A percentile compares a stretch with the other conserved stretches of the same genome.
Conservation (phyloP, 2,888 invertebrate species). For the Pollenia angustigena region DNA sequence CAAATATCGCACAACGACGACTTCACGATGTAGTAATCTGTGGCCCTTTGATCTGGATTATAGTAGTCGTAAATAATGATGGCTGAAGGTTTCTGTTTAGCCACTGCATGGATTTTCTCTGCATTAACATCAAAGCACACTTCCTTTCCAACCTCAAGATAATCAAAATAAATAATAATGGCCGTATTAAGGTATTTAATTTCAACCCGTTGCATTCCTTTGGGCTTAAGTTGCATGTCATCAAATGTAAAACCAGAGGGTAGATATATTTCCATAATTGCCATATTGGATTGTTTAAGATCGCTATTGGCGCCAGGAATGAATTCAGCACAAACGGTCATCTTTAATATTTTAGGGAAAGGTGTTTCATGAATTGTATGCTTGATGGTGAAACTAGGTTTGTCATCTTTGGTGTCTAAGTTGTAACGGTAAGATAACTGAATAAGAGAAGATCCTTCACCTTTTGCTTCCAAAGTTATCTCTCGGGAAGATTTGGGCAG, state of each 20-base stretch:
- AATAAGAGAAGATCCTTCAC: conserved; percentile 91
- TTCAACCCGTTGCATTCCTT: conserved; percentile 86
- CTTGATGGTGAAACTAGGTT: conserved; percentile 94
- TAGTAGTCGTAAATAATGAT: conserved; percentile 96
- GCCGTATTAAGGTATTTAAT: conserved; percentile 87
- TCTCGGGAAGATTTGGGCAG: conserved; percentile 85
- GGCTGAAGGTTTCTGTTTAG: conserved; percentile 93
- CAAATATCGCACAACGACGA: conserved; percentile 93
- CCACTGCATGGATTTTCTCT: conserved; percentile 92
- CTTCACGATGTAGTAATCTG: conserved; percentile 81
- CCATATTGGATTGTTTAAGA: conserved; percentile 91
- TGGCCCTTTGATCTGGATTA: conserved; percentile 87
- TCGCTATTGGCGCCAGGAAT: conserved; percentile 74
- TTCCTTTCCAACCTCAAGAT: conserved; percentile 86
- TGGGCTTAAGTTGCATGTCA: conserved; percentile 83
- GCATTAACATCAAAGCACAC: conserved; percentile 90
- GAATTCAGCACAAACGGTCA: conserved; percentile 93
- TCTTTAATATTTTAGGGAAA: conserved; percentile 89
- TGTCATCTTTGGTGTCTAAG: conserved; percentile 93
- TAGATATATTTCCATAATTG: conserved; percentile 94
- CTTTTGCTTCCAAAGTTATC: conserved; percentile 90
- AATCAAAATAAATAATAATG: conserved; percentile 90
- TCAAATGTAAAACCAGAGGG: conserved; percentile 95
- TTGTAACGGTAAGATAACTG: conserved; percentile 92
- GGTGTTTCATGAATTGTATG: conserved; percentile 93